Evolutionary conservation across 2,797 vertebrate species (phyloP).

Genomic region (Streptopelia turtur): DNA sequence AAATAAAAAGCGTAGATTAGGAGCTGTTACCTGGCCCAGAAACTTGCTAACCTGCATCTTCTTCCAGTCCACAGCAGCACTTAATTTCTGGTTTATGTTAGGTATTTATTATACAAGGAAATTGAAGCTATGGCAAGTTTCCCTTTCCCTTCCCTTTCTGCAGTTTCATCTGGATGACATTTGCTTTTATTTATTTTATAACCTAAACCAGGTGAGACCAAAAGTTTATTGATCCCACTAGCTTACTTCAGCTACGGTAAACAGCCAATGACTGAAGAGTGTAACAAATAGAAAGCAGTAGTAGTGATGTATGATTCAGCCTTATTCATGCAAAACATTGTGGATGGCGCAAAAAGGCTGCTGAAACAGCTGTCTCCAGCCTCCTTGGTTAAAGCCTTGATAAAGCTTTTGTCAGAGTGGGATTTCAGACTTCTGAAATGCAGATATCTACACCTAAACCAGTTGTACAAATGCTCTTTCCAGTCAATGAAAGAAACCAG

Average conservation of each 20-base stretch:
- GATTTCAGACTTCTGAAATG: not conserved
- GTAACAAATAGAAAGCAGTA: not conserved
- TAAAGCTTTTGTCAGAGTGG: not conserved
- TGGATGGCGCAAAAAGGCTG: not conserved
- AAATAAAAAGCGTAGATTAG: not conserved
- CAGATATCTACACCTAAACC: not conserved
- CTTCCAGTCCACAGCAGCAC: not conserved
- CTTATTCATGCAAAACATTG: not conserved
- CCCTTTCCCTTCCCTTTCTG: not conserved
- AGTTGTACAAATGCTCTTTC: not conserved
- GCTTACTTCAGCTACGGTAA: not conserved
- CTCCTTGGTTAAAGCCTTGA: not conserved
- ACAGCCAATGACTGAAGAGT: not conserved
- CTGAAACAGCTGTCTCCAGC: not conserved
- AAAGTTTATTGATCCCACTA: not conserved
- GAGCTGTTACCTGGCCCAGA: not conserved
- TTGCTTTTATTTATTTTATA: not conserved
- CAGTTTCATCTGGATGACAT: not conserved
- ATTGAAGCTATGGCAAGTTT: not conserved
- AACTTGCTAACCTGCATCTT: not conserved
- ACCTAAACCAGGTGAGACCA: not conserved
- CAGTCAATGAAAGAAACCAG: not conserved
- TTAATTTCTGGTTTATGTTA: not conserved
- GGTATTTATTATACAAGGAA: not conserved
- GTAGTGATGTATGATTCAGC: not conserved